Conservation (phyloP, 2,113 vertebrate genomes). For the Nettapus auritus region DNA sequence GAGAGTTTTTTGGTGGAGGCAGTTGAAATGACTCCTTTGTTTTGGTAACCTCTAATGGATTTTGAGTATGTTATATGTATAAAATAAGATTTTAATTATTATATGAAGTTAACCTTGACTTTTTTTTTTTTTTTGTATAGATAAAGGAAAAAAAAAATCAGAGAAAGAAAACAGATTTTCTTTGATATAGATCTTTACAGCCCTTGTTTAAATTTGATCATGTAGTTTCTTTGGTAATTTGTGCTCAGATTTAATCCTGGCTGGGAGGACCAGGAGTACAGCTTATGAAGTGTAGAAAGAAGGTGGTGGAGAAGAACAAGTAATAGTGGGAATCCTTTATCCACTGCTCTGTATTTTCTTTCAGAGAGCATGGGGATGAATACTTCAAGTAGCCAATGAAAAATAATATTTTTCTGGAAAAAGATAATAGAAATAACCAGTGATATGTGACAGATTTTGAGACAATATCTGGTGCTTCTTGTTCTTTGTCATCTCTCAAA, state of each 20-base stretch:
- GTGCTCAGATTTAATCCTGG: neutral
- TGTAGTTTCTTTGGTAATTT: neutral
- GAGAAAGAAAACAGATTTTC: neutral
- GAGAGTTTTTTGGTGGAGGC: neutral
- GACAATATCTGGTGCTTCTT: neutral
- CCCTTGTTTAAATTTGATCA: neutral
- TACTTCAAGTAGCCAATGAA: neutral
- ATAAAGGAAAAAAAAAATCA: neutral
- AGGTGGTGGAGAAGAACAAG: neutral
- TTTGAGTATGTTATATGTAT: neutral
- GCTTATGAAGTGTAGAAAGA: neutral
- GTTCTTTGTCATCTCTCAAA: neutral
- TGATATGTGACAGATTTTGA: neutral
- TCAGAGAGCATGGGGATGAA: neutral
- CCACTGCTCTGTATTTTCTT: neutral
- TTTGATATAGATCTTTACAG: no score
- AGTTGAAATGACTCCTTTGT: neutral
- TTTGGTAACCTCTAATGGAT: neutral
- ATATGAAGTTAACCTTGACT: neutral
- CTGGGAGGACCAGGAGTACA: neutral
- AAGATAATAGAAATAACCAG: neutral
- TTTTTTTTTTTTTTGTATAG: neutral
- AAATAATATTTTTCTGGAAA: neutral
- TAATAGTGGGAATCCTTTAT: neutral
- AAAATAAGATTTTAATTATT: neutral